A percentile compares a stretch with the other conserved stretches of the same genome.
phyloP scores from a whole-genome alignment of 2,888 invertebrate species.

The Congeria kusceri region DNA sequence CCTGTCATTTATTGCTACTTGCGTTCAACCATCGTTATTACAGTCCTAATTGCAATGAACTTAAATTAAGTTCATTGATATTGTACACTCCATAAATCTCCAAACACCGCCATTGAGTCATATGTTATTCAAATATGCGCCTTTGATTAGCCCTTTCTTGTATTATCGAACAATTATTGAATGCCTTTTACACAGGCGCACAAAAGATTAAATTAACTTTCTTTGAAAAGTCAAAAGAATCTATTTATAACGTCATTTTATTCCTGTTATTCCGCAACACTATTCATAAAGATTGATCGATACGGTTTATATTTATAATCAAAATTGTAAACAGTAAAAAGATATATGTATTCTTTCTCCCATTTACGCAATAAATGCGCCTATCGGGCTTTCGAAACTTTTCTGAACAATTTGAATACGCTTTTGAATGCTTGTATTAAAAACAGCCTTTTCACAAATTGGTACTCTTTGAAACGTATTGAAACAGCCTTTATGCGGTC shows the following conservation, averaged over 20 bases:
- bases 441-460: slow-evolving; percentile 42
- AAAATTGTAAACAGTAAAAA: slow-evolving; percentile 49
- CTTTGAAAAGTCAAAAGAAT: slow-evolving; percentile 15
- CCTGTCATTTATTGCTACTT: too few species aligned
- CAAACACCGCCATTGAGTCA: too few species aligned
- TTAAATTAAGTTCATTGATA: too few species aligned
- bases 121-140: too few species aligned
- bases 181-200: too few species aligned
- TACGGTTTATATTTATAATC: slow-evolving; percentile 42
- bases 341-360: slow-evolving; percentile 49
- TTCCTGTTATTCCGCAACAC: slow-evolving; percentile 25
- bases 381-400: slow-evolving; percentile 43
- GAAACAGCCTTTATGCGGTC: slow-evolving; percentile 35
- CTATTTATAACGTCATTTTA: slow-evolving; percentile 35
- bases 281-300: slow-evolving; percentile 43
- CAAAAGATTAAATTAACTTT: too few species aligned
- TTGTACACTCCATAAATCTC: too few species aligned
- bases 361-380: slow-evolving; percentile 22
- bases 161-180: too few species aligned
- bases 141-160: too few species aligned
- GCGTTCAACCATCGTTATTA: too few species aligned
- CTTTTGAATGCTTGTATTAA: slow-evolving; percentile 10
- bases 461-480: slow-evolving; percentile 37
- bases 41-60: too few species aligned
- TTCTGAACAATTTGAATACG: slow-evolving; percentile 19